phyloP scores from a whole-genome alignment of 2,888 invertebrate genomes.

The Xanthostigma xanthostigma region DNA sequence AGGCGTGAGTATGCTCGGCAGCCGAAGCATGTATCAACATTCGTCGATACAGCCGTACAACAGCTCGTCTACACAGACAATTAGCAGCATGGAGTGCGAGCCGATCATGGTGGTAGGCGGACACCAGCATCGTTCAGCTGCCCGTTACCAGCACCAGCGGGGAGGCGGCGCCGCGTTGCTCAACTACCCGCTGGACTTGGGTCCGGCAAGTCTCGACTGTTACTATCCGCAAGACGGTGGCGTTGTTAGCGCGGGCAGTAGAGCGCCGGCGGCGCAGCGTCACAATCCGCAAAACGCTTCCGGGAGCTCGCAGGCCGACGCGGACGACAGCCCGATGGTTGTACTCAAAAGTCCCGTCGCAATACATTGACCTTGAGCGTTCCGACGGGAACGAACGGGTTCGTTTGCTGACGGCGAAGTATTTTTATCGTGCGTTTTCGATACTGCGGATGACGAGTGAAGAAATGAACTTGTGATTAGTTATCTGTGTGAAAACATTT shows the following conservation, averaged over 20 bases:
- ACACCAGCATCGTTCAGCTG: slow-evolving; percentile 7
- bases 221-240: slow-evolving; percentile 21
- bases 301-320: slow-evolving; percentile 28
- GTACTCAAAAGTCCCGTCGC: slow-evolving; percentile 87
- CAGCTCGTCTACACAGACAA: slow-evolving; percentile 20
- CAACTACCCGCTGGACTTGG: slow-evolving; percentile 28
- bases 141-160: slow-evolving; percentile 19
- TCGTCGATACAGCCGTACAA: slow-evolving; percentile 14
- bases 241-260: slow-evolving; percentile 23
- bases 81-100: slow-evolving; percentile 65
- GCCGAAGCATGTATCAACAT: slow-evolving; percentile 19
- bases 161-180: slow-evolving; percentile 24
- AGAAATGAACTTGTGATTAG: no score
- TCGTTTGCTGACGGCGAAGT: no score
- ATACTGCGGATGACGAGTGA: no score
- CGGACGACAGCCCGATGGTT: slow-evolving; percentile 70
- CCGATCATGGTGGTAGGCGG: slow-evolving; percentile 27
- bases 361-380: slow-evolving; percentile 47
- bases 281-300: slow-evolving; percentile 22
- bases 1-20: slow-evolving; percentile 33
- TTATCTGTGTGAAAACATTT: no score
- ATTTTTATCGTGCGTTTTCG: no score
- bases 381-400: no score
- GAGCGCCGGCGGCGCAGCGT: slow-evolving; percentile 22
- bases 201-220: slow-evolving; percentile 29